These are phyloP conservation scores for Regulus satrapa DNA, from an alignment of 2,113 vertebrate genomes.

Conservation along the genomic window DNA sequence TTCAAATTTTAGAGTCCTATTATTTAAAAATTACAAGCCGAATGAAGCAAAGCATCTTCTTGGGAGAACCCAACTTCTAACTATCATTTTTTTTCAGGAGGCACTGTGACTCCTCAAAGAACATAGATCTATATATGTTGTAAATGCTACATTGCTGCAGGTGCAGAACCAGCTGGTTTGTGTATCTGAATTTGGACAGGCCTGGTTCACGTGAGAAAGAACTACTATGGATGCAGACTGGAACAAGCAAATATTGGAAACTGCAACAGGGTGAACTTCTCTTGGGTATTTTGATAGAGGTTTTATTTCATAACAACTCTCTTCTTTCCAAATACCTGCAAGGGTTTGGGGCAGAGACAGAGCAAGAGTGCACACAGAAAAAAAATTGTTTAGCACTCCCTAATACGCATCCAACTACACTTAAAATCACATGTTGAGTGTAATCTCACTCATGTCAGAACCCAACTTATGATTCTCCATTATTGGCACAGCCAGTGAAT, in stretches of 20 bases:
- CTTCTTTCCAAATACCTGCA: neutral
- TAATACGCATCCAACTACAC: accelerated
- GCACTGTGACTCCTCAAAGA: neutral
- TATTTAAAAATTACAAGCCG: neutral
- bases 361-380: neutral
- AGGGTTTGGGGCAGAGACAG: neutral
- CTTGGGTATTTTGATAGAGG: neutral
- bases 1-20: neutral
- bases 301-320: neutral
- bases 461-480: neutral
- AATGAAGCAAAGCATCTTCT: neutral
- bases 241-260: neutral
- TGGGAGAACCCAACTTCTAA: neutral
- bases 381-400: neutral
- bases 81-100: neutral
- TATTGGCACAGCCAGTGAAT: neutral
- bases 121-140: neutral
- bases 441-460: neutral
- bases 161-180: neutral
- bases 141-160: neutral
- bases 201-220: neutral
- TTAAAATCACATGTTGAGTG: neutral
- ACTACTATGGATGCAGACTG: neutral
- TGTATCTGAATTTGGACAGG: neutral
- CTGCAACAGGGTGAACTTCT: neutral